These are phyloP conservation scores for Deilephila porcellus DNA, from an alignment of 2,888 invertebrate genomes.

Conservation along the genomic window DNA sequence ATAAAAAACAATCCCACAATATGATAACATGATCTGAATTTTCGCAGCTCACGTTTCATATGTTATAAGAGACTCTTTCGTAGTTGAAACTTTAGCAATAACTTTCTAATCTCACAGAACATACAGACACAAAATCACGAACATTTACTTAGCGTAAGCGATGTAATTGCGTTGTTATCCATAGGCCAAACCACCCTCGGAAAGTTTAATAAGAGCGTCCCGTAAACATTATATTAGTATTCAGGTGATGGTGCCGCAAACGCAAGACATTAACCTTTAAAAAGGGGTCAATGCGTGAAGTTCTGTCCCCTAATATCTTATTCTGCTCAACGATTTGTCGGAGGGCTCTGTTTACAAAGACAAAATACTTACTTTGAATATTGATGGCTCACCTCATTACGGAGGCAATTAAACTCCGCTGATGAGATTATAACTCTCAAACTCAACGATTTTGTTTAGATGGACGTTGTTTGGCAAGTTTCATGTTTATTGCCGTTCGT, in stretches of 20 bases:
- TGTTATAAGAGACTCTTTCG: too few species aligned
- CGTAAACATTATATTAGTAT: constrained; percentile 68
- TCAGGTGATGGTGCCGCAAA: constrained; percentile 68
- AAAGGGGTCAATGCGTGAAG: constrained; percentile 83
- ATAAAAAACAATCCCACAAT: too few species aligned
- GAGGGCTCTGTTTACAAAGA: constrained; percentile 64
- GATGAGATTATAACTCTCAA: constrained; percentile 53
- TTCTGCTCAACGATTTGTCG: constrained; percentile 73
- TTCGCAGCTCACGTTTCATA: too few species aligned
- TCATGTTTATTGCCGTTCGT: constrained; percentile 15
- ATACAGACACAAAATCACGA: constrained; percentile 23
- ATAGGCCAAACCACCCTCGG: constrained; percentile 37
- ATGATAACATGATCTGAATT: too few species aligned
- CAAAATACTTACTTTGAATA: constrained; percentile 75
- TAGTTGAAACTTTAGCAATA: neutral
- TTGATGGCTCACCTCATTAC: constrained; percentile 67
- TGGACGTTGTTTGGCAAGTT: constrained; percentile 5
- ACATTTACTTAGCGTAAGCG: constrained; percentile 19
- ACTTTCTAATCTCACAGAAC: constrained; percentile 4
- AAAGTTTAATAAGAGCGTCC: constrained; percentile 48
- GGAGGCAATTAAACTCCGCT: constrained; percentile 61
- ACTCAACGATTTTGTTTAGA: constrained; percentile 31
- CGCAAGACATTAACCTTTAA: constrained; percentile 80
- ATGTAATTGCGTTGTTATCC: constrained; percentile 31
- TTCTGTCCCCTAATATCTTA: constrained; percentile 80